Evolutionary conservation across 92 coral and sea anemone species (phyloP).

Genomic region (Hydrozoanthus gracilis): DNA sequence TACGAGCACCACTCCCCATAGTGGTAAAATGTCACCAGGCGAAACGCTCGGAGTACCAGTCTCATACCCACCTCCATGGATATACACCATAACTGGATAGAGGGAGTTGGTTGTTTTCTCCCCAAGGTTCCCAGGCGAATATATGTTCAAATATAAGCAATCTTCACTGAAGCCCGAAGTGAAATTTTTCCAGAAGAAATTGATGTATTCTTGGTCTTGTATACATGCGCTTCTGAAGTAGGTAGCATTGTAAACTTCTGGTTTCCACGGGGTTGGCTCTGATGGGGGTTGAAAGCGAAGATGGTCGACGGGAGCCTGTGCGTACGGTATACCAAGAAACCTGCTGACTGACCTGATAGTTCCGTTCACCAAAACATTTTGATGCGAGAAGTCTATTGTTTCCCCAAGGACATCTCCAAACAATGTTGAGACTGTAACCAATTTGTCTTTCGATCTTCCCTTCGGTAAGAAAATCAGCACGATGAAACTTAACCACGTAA

Average conservation of each 20-base stretch:
- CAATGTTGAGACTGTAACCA: conserved; percentile 19
- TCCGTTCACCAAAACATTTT: conserved; percentile 26
- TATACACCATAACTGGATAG: conserved; percentile 88
- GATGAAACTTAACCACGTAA: background rate
- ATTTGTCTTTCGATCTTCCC: background rate
- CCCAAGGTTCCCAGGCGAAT: conserved; percentile 47
- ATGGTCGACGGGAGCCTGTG: conserved; percentile 72
- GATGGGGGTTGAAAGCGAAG: conserved; percentile 78
- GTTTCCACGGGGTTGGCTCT: conserved; percentile 63
- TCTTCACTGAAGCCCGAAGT: conserved; percentile 31
- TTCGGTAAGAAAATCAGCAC: background rate
- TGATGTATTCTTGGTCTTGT: conserved; percentile 72
- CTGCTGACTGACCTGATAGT: conserved; percentile 62
- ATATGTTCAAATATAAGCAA: conserved; percentile 81
- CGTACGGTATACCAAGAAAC: conserved; percentile 87
- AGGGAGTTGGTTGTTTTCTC: background rate
- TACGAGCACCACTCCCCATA: conserved; percentile 86
- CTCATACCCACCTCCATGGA: conserved; percentile 91
- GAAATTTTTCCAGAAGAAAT: conserved; percentile 68
- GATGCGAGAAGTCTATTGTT: background rate
- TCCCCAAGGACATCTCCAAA: conserved; percentile 30
- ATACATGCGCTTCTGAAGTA: conserved; percentile 69
- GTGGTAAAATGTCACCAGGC: conserved; percentile 84
- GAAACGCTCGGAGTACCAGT: conserved; percentile 81
- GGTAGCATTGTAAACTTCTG: conserved; percentile 71